Evolutionary conservation across 2,888 invertebrate species (phyloP).

Genomic region (Eledona agricola): DNA sequence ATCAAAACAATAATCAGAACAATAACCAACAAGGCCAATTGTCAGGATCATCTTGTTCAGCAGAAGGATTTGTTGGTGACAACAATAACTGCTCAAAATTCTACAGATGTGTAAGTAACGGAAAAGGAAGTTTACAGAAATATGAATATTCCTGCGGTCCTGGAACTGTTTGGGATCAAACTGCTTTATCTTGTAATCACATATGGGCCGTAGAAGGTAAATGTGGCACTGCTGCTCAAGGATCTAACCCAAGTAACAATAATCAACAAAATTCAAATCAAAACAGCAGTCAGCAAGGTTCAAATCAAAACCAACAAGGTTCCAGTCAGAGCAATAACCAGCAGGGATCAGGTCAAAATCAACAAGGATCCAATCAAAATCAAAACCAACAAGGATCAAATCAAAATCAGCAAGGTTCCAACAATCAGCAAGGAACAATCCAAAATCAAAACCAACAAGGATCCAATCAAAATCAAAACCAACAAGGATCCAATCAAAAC

Average conservation of each 20-base stretch:
- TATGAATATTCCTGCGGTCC: slow-evolving; percentile 79
- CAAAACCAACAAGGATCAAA: slow-evolving; percentile 20
- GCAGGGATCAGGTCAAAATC: slow-evolving; percentile 24
- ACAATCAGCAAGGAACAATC: slow-evolving; percentile 35
- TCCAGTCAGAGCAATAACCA: slow-evolving; percentile 38
- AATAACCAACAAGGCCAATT: slow-evolving; percentile 23
- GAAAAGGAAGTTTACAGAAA: slow-evolving; percentile 68
- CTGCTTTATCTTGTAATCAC: slow-evolving; percentile 75
- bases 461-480: slow-evolving; percentile 33
- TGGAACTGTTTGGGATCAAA: slow-evolving; percentile 80
- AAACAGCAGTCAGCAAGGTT: slow-evolving; percentile 32
- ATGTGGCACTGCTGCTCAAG: slow-evolving; percentile 36
- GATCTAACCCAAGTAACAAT: slow-evolving; percentile 8
- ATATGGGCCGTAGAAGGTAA: slow-evolving; percentile 65
- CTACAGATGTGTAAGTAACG: slow-evolving; percentile 76
- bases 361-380: slow-evolving; percentile 34
- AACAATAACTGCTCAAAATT: slow-evolving; percentile 75
- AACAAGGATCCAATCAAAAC: too few relatives aligned
- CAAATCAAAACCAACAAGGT: slow-evolving; percentile 38
- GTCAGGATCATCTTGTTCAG: slow-evolving; percentile 61
- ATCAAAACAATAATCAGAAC: slow-evolving; percentile 55
- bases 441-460: slow-evolving; percentile 36
- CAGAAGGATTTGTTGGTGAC: slow-evolving; percentile 77
- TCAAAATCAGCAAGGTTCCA: slow-evolving; percentile 33
- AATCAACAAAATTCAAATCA: slow-evolving; percentile 37